These are phyloP conservation scores for Laupala kohalensis DNA, from an alignment of 1,140 invertebrate species.

Conservation along the genomic window DNA sequence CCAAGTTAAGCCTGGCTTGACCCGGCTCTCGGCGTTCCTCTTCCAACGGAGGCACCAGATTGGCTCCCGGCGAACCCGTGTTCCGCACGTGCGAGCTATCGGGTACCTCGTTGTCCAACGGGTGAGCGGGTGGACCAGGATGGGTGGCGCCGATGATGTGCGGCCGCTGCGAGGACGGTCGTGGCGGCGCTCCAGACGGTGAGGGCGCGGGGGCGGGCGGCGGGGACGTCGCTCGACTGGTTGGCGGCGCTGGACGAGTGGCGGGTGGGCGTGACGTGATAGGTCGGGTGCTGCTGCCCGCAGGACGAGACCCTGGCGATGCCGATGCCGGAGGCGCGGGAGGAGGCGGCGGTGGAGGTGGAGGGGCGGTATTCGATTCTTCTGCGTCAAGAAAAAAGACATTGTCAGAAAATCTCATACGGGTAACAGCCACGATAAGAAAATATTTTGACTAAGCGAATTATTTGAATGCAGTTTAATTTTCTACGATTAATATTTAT, in stretches of 20 bases:
- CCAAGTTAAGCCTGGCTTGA: conserved; percentile 64
- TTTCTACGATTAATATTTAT: too few species aligned
- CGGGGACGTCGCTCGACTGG: conserved; percentile 7
- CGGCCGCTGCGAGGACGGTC: not conserved
- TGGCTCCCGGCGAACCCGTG: conserved; percentile 35
- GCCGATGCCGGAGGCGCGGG: conserved; percentile 6
- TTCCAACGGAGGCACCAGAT: conserved; percentile 45
- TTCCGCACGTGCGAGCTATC: conserved; percentile 37
- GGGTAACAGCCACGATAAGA: too few species aligned
- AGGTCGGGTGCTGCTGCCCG: conserved; percentile 18
- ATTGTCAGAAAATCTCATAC: not conserved
- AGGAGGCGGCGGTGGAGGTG: conserved; percentile 12
- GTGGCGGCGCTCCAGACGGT: not conserved
- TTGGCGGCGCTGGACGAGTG: conserved; percentile 14
- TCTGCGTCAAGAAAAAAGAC: not conserved
- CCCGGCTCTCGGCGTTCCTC: conserved; percentile 45
- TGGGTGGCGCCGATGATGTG: conserved; percentile 29
- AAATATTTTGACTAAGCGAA: too few species aligned
- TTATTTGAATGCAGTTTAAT: too few species aligned
- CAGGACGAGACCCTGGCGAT: conserved; percentile 19
- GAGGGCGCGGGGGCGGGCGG: not conserved
- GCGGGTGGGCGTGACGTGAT: conserved; percentile 16
- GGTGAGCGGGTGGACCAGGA: conserved; percentile 48
- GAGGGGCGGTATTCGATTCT: conserved; percentile 20
- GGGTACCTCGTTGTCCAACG: conserved; percentile 42